A percentile compares a stretch with the other conserved stretches of the same genome.
phyloP scores from a whole-genome alignment of 2,797 vertebrate genomes.

The Poeciliopsis gracilis region DNA sequence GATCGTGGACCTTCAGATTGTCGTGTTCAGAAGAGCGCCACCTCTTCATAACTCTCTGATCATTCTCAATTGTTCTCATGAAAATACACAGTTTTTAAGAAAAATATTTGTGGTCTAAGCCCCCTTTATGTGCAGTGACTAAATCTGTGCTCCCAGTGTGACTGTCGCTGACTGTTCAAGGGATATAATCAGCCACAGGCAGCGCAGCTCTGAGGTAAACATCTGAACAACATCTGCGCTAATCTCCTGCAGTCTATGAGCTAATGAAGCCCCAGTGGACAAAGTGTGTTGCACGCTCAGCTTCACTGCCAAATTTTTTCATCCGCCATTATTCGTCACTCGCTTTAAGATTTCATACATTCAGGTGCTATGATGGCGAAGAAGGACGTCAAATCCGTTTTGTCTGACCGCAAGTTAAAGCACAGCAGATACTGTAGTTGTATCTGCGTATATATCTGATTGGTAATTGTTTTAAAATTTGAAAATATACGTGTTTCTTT shows the following conservation, averaged over 20 bases:
- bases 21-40: background rate
- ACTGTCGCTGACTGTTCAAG: constrained; percentile 24
- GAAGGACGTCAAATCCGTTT: background rate
- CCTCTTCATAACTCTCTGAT: background rate
- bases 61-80: background rate
- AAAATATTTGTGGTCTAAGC: constrained; percentile 6
- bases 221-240: constrained; percentile 41
- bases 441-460: background rate
- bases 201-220: constrained; percentile 30
- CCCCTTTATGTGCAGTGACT: background rate
- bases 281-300: constrained; percentile 26
- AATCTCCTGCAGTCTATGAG: constrained; percentile 17
- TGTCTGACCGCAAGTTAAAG: background rate
- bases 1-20: background rate
- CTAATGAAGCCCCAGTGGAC: constrained; percentile 44
- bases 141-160: constrained; percentile 16
- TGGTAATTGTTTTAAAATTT: background rate
- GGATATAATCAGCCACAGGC: constrained; percentile 32
- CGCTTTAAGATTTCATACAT: background rate
- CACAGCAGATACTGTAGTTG: background rate
- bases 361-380: background rate
- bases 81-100: background rate
- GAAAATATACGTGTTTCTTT: background rate
- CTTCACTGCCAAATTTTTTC: constrained; percentile 19
- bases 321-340: constrained; percentile 10